Evolutionary conservation across 2,888 invertebrate genomes (phyloP), one percentile per base, ranked within the genome.

Genomic region (Zaprionus bogoriensis): DNA sequence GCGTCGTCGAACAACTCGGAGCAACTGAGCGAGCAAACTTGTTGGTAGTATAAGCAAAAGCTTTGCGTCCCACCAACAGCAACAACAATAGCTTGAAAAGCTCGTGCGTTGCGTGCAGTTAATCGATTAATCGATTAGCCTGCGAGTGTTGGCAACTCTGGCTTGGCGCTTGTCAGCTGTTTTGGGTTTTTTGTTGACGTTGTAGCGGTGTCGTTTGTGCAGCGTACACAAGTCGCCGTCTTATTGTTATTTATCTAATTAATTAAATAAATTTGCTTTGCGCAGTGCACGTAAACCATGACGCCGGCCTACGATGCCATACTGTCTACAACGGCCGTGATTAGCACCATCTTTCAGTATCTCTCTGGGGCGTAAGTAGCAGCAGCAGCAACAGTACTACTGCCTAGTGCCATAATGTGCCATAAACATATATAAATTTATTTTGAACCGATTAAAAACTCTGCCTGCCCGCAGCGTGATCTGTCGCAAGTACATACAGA

Each of bases 311-410:
- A 82, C 32, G 89, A 88, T 60, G 73, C 89, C 6, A 39, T 91
- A 51, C 51, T 90, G 54, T 88, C 90, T 52, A 85, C 88, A 14
- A 88, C 93, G 39, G 96, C 97, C 30, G 95, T 96, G 44, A 91
- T 94, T 63, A 94, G 95, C 68, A 96, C 97, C 12, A 93, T 97
- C 74, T 91, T 96, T 64, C 96, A 97, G 89, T 97, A 96, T 92
- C 92, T 97, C 77, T 95, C 96, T 62, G 97, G 97, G 92, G 93
- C 93, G 97, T 97, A 93, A 94, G 95, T 94, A 65, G 28, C n/a
- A n/a, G n/a, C n/a, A n/a, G n/a, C n/a, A n/a, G n/a, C n/a, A n/a
- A n/a, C n/a, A n/a, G n/a, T n/a, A n/a, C n/a, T n/a, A n/a, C n/a
- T n/a, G n/a, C n/a, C n/a, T n/a, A n/a, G n/a, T n/a, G n/a, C n/a